phyloP scores from a whole-genome alignment of 1,140 invertebrate genomes.

The Elymnias hypermnestra region DNA sequence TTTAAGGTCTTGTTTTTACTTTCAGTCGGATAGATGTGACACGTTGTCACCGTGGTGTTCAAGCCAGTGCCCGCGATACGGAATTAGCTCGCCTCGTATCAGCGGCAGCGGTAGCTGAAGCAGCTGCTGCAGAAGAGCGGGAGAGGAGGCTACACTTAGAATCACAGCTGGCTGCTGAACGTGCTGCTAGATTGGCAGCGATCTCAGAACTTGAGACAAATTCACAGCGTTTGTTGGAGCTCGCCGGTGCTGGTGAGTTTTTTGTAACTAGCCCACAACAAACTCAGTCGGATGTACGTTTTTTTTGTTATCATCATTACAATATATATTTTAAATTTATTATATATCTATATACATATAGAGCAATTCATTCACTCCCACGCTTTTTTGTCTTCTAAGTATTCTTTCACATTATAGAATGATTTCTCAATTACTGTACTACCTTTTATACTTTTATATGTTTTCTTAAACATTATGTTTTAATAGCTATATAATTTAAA shows the following conservation, averaged over 20 bases:
- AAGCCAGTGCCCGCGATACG: constrained; percentile 80
- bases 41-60: constrained; percentile 76
- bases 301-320: too few relatives aligned
- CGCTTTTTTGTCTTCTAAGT: too few relatives aligned
- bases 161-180: constrained; percentile 78
- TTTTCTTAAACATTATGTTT: too few relatives aligned
- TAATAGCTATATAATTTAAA: too few relatives aligned
- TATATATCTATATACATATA: too few relatives aligned
- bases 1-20: neutral
- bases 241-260: constrained; percentile 68
- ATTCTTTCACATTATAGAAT: too few relatives aligned
- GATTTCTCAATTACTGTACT: too few relatives aligned
- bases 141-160: constrained; percentile 66
- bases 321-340: too few relatives aligned
- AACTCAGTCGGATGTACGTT: too few relatives aligned
- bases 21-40: constrained; percentile 47
- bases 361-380: too few relatives aligned
- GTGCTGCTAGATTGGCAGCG: constrained; percentile 82
- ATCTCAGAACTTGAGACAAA: constrained; percentile 84
- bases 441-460: too few relatives aligned
- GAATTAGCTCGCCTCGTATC: constrained; percentile 78
- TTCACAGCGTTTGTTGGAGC: constrained; percentile 82
- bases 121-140: constrained; percentile 44
- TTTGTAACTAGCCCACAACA: too few relatives aligned
- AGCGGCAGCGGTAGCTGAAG: constrained; percentile 72